Evolutionary conservation across 2,113 vertebrate genomes (phyloP), one percentile per base, ranked within the genome.

Genomic region (Lasiurus borealis): DNA sequence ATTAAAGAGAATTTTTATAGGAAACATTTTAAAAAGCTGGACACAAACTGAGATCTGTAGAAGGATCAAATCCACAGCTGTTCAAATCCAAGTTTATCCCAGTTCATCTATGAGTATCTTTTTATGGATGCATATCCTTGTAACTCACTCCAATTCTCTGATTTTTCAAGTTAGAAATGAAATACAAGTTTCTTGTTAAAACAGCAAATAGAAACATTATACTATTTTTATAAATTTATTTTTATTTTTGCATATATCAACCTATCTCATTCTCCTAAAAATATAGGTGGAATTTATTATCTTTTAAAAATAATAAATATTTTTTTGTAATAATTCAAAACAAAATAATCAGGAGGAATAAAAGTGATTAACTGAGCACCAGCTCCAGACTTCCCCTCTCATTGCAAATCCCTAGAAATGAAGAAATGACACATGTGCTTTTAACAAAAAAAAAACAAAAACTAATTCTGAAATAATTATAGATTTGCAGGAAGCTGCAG

Each of bases 101-200:
- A 93, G 48, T 40, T 84, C 29, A 88, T 34, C 27, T 91, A 52
- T 80, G 48, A 95, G 73, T 16, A 87, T 29, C 14, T 77, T 93
- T 90, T 96, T 40, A 81, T 59, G 71, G 82, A 90, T 83, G 64
- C 19, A 31, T 64, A 80, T 31, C 40, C 83, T 73, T 68, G 40
- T 19, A 59, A 90, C 21, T 76, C 7, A 83, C 6, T 21, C 29
- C 3, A 80, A 73, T 46, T 44, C 85, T 59, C 21, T 81, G 50
- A 69, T 62, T 62, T 93, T 85, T 59, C 64, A 94, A 72, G 14
- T 94, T 52, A 93, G 34, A 90, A 83, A 40, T 40, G 12, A 96
- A 84, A 69, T 19, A n/a, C 7, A 73, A 44, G 8, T 69, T 87
- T 34, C 72, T 52, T 46, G 23, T 73, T 62, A 75, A 84, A 85